Evolutionary conservation across 2,888 invertebrate genomes (phyloP), one percentile per base, ranked within the genome.

Genomic region (Aporophyla lueneburgensis): DNA sequence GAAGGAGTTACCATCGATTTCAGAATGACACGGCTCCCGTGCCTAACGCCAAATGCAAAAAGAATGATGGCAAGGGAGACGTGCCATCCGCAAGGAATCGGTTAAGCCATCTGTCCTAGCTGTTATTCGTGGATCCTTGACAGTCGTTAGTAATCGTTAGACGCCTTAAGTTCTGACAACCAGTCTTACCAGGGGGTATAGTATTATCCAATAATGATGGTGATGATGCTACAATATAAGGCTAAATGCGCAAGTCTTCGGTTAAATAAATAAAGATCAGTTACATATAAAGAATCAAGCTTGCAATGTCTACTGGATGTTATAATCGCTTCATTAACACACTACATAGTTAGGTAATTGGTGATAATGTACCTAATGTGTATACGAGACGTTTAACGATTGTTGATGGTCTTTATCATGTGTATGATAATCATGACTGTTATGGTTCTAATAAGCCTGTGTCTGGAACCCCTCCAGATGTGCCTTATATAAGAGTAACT

Each of bases 401-500:
- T 84, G 74, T 78, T 87, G 83, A 87, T 78, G 72, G 51, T 58
- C 46, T 69, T 81, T 81, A 83, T 85, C 79, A 71, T 66, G 66
- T 70, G 43, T 69, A 54, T 68, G 76, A 76, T 83, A 84, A 81
- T 74, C 63, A 81, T 76, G 43, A 68, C 81, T 73, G 85, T 59
- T 72, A 56, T 56, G 58, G 51, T 56, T 72, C 51, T 66, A 72
- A 84, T 43, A 59, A 49, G 70, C 61, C 62, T 67, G 43, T 58
- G 67, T 62, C 51, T 76, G 59, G 56, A 73, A 63, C n/a, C 19
- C 33, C 24, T 24, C 65, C 83, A 83, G 72, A 84, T 84, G 81
- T 10, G 56, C 40, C 49, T 66, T 51, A 59, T 59, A 24, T 43
- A 56, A 69, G 16, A 58, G 21, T 43, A 46, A 63, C 63, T 59